Percentiles rank a stretch among this genome's conserved stretches.
Evolutionary conservation across 2,797 vertebrate species (phyloP).

Genomic region (Anguilla marmorata): DNA sequence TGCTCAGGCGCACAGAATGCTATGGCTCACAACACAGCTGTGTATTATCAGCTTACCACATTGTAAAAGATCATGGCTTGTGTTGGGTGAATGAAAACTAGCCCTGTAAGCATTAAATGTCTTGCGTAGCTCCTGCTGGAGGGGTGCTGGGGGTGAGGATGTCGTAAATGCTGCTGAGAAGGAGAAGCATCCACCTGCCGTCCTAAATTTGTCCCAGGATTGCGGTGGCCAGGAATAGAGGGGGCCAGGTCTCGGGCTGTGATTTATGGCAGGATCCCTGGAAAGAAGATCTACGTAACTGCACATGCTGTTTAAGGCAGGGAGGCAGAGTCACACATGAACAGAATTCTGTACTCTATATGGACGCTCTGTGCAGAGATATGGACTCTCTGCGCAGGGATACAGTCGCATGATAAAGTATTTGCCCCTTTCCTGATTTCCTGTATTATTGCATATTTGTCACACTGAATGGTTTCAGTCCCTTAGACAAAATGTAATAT

Average conservation of each 20-base stretch:
- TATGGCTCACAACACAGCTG: not conserved
- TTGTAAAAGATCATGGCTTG: conserved; percentile 2
- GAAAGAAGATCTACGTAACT: not conserved
- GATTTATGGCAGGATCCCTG: not conserved
- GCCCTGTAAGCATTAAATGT: conserved; percentile 4
- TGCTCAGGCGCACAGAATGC: conserved; percentile 18
- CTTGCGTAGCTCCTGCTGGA: conserved; percentile 31
- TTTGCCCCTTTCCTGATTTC: too few species aligned
- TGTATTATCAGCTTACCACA: not conserved
- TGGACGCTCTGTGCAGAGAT: not conserved
- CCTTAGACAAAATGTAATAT: too few species aligned
- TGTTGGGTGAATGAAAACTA: conserved; percentile 6
- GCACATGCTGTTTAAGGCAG: not conserved
- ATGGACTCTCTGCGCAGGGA: not conserved
- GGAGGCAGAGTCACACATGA: not conserved
- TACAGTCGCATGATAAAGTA: not conserved
- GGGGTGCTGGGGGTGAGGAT: conserved; percentile 30
- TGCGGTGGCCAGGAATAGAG: conserved; percentile 66
- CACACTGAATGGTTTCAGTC: too few species aligned
- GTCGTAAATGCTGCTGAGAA: conserved; percentile 63
- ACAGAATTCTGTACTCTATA: not conserved
- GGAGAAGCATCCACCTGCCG: conserved; percentile 54
- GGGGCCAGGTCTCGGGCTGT: not conserved
- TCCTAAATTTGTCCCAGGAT: conserved; percentile 48
- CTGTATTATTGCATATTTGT: too few species aligned